A percentile compares a stretch with the other conserved stretches of the same genome.
Evolutionary conservation across 2,888 invertebrate genomes (phyloP).

Genomic region (Dione juno): DNA sequence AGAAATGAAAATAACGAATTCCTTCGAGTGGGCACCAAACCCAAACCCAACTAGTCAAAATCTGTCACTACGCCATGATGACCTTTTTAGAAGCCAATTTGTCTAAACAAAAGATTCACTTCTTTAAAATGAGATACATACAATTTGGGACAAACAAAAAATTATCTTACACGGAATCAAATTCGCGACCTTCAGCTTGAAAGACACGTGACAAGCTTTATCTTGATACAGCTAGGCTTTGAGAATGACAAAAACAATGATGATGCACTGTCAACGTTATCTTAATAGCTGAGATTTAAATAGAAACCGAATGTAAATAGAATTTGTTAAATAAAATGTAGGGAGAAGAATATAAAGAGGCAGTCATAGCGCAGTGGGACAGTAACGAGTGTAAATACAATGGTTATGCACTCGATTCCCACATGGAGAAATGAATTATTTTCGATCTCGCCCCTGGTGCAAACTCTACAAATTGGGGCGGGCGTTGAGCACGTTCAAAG

Average conservation of each 20-base stretch:
- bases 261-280: conserved; percentile 11
- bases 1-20: too few species aligned
- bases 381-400: too few species aligned
- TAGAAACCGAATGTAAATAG: background rate
- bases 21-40: too few species aligned
- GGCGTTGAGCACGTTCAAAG: too few species aligned
- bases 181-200: background rate
- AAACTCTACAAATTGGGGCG: too few species aligned
- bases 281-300: conserved; percentile 11
- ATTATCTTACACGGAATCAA: conserved; percentile 16
- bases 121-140: background rate
- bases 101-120: background rate
- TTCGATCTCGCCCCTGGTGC: too few species aligned
- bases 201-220: conserved; percentile 4
- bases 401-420: too few species aligned
- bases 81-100: background rate
- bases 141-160: conserved; percentile 4
- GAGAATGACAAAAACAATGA: background rate
- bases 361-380: too few species aligned
- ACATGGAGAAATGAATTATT: too few species aligned
- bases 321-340: background rate
- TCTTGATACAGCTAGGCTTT: conserved; percentile 16
- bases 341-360: background rate
- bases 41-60: too few species aligned
- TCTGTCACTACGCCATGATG: too few species aligned